Evolutionary conservation across 2,113 vertebrate species (phyloP).

Genomic region (Oncorhynchus clarkii): DNA sequence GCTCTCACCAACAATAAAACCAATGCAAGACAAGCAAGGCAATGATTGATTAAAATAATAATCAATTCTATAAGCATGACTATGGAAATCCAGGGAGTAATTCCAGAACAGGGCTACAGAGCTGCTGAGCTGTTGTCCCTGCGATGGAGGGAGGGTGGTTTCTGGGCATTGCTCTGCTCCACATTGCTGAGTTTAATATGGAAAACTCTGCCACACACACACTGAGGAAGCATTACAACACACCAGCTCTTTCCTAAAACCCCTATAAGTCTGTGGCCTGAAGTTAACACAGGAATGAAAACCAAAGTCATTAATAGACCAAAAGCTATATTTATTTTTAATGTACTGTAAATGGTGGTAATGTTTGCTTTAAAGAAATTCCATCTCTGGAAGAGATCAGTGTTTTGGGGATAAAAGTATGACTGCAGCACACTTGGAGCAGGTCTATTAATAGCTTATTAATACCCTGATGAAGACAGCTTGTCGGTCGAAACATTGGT

Average conservation of each 20-base stretch:
- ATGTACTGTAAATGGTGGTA: neutral
- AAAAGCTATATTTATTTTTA: neutral
- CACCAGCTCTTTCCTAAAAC: neutral
- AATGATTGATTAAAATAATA: slow-evolving; percentile 2
- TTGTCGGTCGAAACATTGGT: too few relatives aligned
- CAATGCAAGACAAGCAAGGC: neutral
- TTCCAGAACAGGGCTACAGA: slow-evolving; percentile 11
- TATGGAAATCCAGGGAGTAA: slow-evolving; percentile 4
- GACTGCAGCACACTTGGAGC: slow-evolving; percentile 64
- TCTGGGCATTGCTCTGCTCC: neutral
- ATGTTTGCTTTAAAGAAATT: neutral
- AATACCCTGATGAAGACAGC: too few relatives aligned
- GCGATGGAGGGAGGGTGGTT: neutral
- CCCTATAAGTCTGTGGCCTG: too few relatives aligned
- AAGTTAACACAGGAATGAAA: neutral
- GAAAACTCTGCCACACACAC: slow-evolving; percentile 32
- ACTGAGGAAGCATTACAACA: neutral
- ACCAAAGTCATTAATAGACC: neutral
- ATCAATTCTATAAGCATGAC: slow-evolving; percentile 11
- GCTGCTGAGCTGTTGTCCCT: slow-evolving; percentile 2
- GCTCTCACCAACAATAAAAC: slow-evolving; percentile 19
- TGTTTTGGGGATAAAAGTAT: slow-evolving; percentile 40
- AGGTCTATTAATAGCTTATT: slow-evolving; percentile 60
- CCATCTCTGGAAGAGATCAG: slow-evolving; percentile 10
- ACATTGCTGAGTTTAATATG: slow-evolving; percentile 34